These are phyloP conservation scores for Anthonomus grandis DNA, from an alignment of 1,140 invertebrate species.

Conservation along the genomic window DNA sequence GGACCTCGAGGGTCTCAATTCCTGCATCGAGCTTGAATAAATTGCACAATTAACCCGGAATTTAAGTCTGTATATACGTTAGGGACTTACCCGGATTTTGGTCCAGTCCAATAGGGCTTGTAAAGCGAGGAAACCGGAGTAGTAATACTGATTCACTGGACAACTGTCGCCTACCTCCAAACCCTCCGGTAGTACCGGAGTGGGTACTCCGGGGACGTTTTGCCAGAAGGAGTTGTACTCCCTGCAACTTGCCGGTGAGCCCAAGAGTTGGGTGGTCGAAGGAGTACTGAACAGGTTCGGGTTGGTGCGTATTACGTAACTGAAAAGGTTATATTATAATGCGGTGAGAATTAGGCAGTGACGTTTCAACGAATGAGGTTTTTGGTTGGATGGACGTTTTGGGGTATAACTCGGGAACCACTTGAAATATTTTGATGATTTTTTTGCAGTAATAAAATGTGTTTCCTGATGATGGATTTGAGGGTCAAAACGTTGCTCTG, in stretches of 20 bases:
- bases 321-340: constrained; percentile 41
- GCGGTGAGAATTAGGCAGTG: too few relatives aligned
- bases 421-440: too few relatives aligned
- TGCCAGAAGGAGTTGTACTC: constrained; percentile 60
- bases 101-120: constrained; percentile 69
- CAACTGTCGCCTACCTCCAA: constrained; percentile 66
- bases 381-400: too few relatives aligned
- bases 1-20: constrained; percentile 54
- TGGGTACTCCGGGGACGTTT: constrained; percentile 48
- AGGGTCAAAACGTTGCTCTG: too few relatives aligned
- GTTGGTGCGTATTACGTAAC: constrained; percentile 70
- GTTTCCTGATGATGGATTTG: too few relatives aligned
- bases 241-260: constrained; percentile 65
- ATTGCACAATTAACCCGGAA: neutral
- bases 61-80: neutral
- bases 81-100: constrained; percentile 59
- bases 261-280: constrained; percentile 59
- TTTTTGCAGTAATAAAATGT: too few relatives aligned
- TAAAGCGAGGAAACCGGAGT: constrained; percentile 69
- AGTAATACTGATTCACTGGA: constrained; percentile 71
- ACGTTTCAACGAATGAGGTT: too few relatives aligned
- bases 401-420: too few relatives aligned
- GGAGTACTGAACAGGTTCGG: constrained; percentile 62
- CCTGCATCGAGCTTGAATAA: constrained; percentile 59
- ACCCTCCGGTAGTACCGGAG: constrained; percentile 43